Conservation (phyloP, 1,140 invertebrate genomes). For the Nautilus pompilius region DNA sequence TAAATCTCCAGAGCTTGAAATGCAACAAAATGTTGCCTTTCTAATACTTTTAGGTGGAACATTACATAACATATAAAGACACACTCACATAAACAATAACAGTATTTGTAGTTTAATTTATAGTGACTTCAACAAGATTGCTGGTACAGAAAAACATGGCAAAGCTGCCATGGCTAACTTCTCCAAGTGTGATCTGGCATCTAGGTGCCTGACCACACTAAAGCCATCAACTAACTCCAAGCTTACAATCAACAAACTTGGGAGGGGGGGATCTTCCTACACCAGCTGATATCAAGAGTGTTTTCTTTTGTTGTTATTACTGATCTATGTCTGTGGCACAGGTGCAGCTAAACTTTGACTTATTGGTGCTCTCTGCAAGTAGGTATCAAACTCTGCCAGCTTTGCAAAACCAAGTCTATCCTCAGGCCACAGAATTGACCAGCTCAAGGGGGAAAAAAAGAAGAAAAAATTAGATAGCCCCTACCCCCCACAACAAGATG, state of each 20-base stretch:
- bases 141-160: slow-evolving; percentile 1
- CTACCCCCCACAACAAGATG: not conserved
- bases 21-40: not conserved
- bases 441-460: not conserved
- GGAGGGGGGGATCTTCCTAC: not conserved
- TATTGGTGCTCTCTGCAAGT: too few relatives aligned
- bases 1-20: slow-evolving; percentile 1
- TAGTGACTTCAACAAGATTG: slow-evolving; percentile 4
- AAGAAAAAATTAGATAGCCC: not conserved
- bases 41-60: slow-evolving; percentile 4
- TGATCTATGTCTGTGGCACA: not conserved
- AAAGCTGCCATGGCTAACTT: not conserved
- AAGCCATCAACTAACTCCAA: not conserved
- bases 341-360: not conserved
- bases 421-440: not conserved
- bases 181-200: not conserved
- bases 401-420: too few relatives aligned
- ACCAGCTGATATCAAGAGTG: not conserved
- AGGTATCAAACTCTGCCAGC: too few relatives aligned
- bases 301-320: not conserved
- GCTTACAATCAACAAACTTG: not conserved
- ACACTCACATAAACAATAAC: slow-evolving; percentile 4
- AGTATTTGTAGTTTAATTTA: slow-evolving; percentile 3
- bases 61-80: slow-evolving; percentile 2
- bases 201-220: not conserved